Conservation (phyloP, 1,140 invertebrate genomes). For the Tetramorium alpestre region DNA sequence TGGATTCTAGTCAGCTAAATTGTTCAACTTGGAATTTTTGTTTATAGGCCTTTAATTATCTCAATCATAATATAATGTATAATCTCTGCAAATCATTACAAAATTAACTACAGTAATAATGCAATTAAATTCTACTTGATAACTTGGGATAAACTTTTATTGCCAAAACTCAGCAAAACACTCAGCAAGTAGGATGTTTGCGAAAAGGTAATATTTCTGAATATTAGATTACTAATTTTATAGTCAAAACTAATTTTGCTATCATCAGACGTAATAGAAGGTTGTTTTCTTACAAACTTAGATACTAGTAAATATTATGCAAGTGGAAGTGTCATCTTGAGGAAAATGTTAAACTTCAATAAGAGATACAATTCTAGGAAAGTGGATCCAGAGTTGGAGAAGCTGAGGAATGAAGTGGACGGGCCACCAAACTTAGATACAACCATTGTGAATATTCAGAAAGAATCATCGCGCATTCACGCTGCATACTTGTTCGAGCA, state of each 20-base stretch:
- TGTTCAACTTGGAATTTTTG: not conserved
- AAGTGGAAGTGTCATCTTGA: not conserved
- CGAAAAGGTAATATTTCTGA: slow-evolving; percentile 40
- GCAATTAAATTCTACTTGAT: not conserved
- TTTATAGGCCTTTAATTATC: not conserved
- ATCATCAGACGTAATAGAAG: not conserved
- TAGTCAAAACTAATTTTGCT: not conserved
- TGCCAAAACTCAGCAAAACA: not conserved
- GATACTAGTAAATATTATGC: not conserved
- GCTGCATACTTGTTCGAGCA: slow-evolving; percentile 77
- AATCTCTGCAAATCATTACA: not conserved
- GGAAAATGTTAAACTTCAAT: not conserved
- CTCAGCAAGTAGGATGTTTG: slow-evolving; percentile 51
- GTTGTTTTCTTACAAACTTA: not conserved
- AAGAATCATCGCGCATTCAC: slow-evolving; percentile 71
- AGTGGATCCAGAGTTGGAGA: slow-evolving; percentile 75
- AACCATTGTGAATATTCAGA: slow-evolving; percentile 63
- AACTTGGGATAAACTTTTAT: not conserved
- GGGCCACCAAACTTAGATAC: slow-evolving; percentile 76
- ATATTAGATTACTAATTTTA: not conserved
- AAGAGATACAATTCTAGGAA: slow-evolving; percentile 66
- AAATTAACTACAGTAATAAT: not conserved
- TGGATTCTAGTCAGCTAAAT: not conserved
- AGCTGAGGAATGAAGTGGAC: slow-evolving; percentile 74
- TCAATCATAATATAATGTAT: not conserved